A percentile compares a stretch with the other conserved stretches of the same genome.
Conservation (phyloP, 2,888 invertebrate genomes). For the Acrobasis repandana region DNA sequence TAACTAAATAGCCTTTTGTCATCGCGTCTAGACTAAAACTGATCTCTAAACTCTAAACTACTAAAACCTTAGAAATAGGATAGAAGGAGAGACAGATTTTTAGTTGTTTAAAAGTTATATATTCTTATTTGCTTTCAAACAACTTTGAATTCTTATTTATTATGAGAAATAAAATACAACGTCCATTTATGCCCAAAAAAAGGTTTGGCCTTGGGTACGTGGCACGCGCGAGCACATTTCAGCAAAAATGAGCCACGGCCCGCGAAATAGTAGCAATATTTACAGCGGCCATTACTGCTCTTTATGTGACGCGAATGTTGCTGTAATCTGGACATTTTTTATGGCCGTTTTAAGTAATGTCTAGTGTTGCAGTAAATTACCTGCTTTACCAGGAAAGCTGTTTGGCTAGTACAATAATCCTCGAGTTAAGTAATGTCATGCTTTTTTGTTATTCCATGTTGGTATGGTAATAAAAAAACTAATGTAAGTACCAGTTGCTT, state of each 20-base stretch:
- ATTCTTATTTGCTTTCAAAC: no score
- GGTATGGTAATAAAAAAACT: no score
- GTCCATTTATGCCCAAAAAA: constrained; percentile 27
- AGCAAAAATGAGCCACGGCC: constrained; percentile 46
- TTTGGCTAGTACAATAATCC: background rate
- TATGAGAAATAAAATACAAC: constrained; percentile 25
- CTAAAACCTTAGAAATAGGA: no score
- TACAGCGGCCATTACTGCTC: constrained; percentile 50
- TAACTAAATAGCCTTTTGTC: no score
- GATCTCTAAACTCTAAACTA: no score
- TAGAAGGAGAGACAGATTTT: no score
- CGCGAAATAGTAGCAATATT: constrained; percentile 52
- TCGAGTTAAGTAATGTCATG: background rate
- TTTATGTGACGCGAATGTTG: constrained; percentile 58
- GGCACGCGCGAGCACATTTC: constrained; percentile 40
- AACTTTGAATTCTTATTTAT: constrained; percentile 19
- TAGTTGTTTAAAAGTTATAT: no score
- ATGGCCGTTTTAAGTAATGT: constrained; percentile 61
- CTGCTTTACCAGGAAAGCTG: constrained; percentile 14
- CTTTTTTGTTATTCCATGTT: background rate
- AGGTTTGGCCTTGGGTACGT: constrained; percentile 26
- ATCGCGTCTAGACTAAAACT: no score
- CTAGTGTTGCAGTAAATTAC: constrained; percentile 54
- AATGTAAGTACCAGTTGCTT: no score
- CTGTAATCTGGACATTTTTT: constrained; percentile 62